A percentile compares a stretch with the other conserved stretches of the same genome.
Conservation (phyloP, 2,797 vertebrate genomes). For the Aeoliscus strigatus region DNA sequence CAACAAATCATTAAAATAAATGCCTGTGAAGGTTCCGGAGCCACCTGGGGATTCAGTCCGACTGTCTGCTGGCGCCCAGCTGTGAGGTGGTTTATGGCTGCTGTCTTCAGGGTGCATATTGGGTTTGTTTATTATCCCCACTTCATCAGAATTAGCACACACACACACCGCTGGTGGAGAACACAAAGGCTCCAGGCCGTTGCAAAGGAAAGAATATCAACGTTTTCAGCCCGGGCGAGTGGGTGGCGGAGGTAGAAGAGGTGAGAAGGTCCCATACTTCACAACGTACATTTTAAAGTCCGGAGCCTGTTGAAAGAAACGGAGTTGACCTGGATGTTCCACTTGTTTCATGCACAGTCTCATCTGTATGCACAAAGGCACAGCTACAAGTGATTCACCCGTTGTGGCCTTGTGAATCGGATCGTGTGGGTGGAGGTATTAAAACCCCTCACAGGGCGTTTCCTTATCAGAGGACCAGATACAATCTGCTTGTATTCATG, state of each 20-base stretch:
- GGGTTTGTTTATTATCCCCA: slow-evolving; percentile 15
- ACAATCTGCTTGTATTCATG: slow-evolving; percentile 24
- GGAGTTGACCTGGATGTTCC: slow-evolving; percentile 15
- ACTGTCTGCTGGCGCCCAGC: slow-evolving; percentile 6
- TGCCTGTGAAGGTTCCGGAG: no score
- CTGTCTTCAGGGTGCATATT: neutral
- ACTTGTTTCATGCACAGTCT: slow-evolving; percentile 11
- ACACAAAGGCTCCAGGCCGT: slow-evolving; percentile 6
- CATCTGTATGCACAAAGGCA: slow-evolving; percentile 15
- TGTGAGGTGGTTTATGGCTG: slow-evolving; percentile 8
- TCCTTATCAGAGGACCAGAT: slow-evolving; percentile 36
- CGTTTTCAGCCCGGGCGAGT: slow-evolving; percentile 4
- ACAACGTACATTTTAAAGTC: slow-evolving; percentile 16
- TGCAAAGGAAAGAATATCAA: slow-evolving; percentile 4
- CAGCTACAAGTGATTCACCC: slow-evolving; percentile 14
- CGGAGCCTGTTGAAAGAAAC: slow-evolving; percentile 23
- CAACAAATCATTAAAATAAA: no score
- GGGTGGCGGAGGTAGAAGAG: slow-evolving; percentile 12
- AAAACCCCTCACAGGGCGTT: slow-evolving; percentile 37
- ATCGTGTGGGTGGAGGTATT: slow-evolving; percentile 28
- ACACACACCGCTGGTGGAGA: slow-evolving; percentile 1
- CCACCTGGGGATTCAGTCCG: neutral
- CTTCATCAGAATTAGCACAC: slow-evolving; percentile 1
- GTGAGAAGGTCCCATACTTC: neutral
- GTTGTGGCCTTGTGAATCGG: no score